Evolutionary conservation across 2,888 invertebrate genomes (phyloP).

Genomic region (Cyrtodaria siliqua): DNA sequence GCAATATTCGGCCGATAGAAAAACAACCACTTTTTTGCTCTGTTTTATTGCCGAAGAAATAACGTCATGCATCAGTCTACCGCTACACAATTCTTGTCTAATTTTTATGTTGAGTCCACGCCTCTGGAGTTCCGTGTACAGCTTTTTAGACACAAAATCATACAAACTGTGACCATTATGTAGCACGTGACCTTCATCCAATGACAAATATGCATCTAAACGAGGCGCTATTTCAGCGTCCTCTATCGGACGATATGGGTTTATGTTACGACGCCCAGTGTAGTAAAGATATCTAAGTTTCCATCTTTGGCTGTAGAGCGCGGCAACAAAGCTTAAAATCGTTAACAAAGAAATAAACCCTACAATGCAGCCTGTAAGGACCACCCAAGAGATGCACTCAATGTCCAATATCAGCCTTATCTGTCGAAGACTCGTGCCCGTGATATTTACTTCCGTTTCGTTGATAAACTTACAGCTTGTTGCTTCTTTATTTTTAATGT

Average conservation of each 20-base stretch:
- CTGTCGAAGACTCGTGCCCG: not conserved
- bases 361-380: slow-evolving; percentile 23
- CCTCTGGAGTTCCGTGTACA: not conserved
- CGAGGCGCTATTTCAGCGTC: not conserved
- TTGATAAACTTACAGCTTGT: slow-evolving; percentile 17
- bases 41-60: slow-evolving; percentile 31
- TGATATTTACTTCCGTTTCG: slow-evolving; percentile 5
- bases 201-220: slow-evolving; percentile 36
- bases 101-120: slow-evolving; percentile 15
- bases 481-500: not conserved
- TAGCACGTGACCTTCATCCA: slow-evolving; percentile 10
- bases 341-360: slow-evolving; percentile 14
- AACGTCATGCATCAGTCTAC: slow-evolving; percentile 8
- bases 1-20: slow-evolving; percentile 34
- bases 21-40: slow-evolving; percentile 33
- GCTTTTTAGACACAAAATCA: not conserved
- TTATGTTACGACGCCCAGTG: slow-evolving; percentile 21
- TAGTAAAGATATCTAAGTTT: slow-evolving; percentile 37
- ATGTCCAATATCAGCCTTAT: slow-evolving; percentile 16
- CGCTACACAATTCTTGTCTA: slow-evolving; percentile 24
- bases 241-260: slow-evolving; percentile 28
- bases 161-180: not conserved
- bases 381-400: slow-evolving; percentile 27
- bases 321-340: slow-evolving; percentile 18
- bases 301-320: slow-evolving; percentile 37